Base-by-base conservation (phyloP, 2,888 invertebrate genomes). In the Linnaemya tessellans region DNA sequence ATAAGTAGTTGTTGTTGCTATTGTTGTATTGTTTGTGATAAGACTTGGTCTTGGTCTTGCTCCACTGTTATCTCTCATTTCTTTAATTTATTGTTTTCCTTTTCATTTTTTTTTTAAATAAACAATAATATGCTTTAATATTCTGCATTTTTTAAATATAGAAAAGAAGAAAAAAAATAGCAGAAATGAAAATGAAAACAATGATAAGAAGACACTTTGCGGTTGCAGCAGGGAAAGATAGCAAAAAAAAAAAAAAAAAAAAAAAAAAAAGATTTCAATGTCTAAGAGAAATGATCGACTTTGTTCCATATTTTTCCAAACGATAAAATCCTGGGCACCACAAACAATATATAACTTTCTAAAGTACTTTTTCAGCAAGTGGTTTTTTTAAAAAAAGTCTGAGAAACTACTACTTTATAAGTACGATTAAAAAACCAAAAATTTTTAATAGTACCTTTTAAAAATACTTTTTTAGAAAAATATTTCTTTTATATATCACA, bases 11-110 rank as follows among this genome's bases (percentile, higher is more conserved):
- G 15, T 43, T 30, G 30, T 15, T 49, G 11, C 7, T 68, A 7
- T 60, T 70, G 46, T 22, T 71, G 64, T 64, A 35, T 49, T 41
- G 11, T n/a, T 74, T 30, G 13, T 70, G 84, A 85, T 85, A 85
- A 85, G 74, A 74, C 51, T 70, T 81, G 80, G 38, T 84, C 84
- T 81, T 81, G 84, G 67, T 84, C 77, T 73, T 65, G 70, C 51
- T 81, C 58, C 74, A 85, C 81, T 85, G 81, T 85, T 85, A 85
- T 85, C 84, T 81, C 78, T 68, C 41, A 46, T 49, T 79, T 41
- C 60, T 79, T 49, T 41, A 25, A 62, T 62, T 68, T 54, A 51
- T 20, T 68, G 41, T 80, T 82, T 81, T 60, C n/a, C 18, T 78
- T 65, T 60, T 62, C 15, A n/a, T 25, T 13, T 43, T 41, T 51